phyloP scores from a whole-genome alignment of 2,113 vertebrate species.

The Stegostoma tigrinum region DNA sequence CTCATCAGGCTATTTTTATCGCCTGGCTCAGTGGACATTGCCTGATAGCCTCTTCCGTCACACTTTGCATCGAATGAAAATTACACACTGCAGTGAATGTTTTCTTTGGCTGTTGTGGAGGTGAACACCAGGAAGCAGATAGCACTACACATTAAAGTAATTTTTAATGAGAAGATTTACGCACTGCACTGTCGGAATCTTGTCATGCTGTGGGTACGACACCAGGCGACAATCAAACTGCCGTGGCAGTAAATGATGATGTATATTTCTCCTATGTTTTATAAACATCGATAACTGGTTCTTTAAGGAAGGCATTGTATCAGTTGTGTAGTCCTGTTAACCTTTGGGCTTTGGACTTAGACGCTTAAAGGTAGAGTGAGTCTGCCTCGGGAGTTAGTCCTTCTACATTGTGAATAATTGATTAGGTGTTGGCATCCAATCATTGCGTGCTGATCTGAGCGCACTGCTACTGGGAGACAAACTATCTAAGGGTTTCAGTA shows the following conservation, averaged over 20 bases:
- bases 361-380: constrained; percentile 47
- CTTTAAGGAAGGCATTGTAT: background rate
- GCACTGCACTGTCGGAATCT: background rate
- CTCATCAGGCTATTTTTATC: background rate
- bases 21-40: background rate
- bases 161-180: background rate
- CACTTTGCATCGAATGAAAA: background rate
- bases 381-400: constrained; percentile 90
- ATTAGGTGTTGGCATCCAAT: constrained; percentile 93
- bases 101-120: background rate
- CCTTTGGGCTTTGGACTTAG: background rate
- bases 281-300: background rate
- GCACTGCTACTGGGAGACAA: background rate
- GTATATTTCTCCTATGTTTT: background rate
- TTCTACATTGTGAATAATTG: constrained; percentile 80
- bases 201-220: background rate
- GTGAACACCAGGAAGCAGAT: background rate
- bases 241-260: background rate
- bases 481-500: background rate
- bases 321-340: background rate
- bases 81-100: background rate
- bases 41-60: background rate
- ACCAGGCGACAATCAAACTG: background rate
- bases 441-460: constrained; percentile 71
- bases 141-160: background rate